Evolutionary conservation across 2,888 invertebrate species (phyloP).

Genomic region (Perdita meconis): DNA sequence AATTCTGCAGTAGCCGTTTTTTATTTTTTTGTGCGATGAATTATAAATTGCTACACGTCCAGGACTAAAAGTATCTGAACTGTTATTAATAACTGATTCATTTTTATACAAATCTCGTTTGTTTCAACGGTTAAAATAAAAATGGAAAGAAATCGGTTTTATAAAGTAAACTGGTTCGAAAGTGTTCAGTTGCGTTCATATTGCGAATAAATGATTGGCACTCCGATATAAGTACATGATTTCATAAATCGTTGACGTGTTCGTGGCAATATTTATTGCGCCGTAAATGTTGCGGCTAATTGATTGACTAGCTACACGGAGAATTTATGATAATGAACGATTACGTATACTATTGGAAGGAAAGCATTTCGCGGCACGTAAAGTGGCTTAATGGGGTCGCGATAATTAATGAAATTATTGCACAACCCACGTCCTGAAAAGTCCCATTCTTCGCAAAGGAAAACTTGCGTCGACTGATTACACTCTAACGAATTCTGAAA

Average conservation of each 20-base stretch:
- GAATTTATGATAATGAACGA: conserved; percentile 21
- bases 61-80: too few species aligned
- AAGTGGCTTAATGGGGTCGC: conserved; percentile 32
- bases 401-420: conserved; percentile 37
- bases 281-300: background rate
- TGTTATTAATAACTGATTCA: too few species aligned
- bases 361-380: conserved; percentile 16
- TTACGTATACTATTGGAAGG: conserved; percentile 17
- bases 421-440: conserved; percentile 13
- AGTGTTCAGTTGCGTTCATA: background rate
- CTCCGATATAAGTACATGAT: background rate
- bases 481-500: conserved; percentile 5
- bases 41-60: too few species aligned
- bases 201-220: background rate
- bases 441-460: background rate
- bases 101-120: too few species aligned
- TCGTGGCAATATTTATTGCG: background rate
- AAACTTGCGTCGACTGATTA: conserved; percentile 6
- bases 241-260: background rate
- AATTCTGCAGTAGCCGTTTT: too few species aligned
- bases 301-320: background rate
- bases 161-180: background rate
- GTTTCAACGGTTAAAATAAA: too few species aligned
- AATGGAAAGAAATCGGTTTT: background rate
- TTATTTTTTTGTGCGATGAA: too few species aligned